Evolutionary conservation across 2,888 invertebrate genomes (phyloP).

Genomic region (Craniophora ligustri): DNA sequence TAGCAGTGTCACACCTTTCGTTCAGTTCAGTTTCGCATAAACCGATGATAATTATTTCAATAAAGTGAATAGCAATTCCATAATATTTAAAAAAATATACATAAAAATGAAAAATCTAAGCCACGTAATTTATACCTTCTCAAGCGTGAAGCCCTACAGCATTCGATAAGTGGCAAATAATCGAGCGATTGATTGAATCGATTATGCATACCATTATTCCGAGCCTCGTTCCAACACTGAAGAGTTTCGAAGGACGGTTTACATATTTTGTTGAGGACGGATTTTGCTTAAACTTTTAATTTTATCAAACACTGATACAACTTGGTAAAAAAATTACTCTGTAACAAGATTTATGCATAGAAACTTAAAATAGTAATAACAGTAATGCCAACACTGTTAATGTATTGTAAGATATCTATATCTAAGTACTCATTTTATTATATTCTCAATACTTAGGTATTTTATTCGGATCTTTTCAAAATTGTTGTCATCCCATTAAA

Average conservation of each 20-base stretch:
- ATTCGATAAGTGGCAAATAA: constrained; percentile 31
- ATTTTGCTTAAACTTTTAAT: constrained; percentile 20
- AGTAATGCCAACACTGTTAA: no score
- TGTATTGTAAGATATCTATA: no score
- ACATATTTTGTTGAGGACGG: constrained; percentile 2
- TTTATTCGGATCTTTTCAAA: no score
- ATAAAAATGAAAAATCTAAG: background rate
- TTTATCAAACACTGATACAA: constrained; percentile 28
- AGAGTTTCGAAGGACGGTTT: constrained; percentile 9
- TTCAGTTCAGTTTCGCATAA: no score
- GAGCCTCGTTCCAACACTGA: background rate
- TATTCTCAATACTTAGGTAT: no score
- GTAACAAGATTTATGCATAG: background rate
- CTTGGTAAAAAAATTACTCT: background rate
- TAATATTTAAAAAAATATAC: background rate
- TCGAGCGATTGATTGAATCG: constrained; percentile 19
- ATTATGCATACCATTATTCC: constrained; percentile 21
- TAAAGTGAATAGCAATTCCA: no score
- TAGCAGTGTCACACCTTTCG: no score
- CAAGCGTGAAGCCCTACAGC: constrained; percentile 22
- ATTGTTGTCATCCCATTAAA: no score
- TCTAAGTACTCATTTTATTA: no score
- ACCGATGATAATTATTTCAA: no score
- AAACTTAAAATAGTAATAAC: no score
- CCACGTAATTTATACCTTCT: background rate